phyloP scores from a whole-genome alignment of 1,140 invertebrate species.

The Cyphomyrmex costatus region DNA sequence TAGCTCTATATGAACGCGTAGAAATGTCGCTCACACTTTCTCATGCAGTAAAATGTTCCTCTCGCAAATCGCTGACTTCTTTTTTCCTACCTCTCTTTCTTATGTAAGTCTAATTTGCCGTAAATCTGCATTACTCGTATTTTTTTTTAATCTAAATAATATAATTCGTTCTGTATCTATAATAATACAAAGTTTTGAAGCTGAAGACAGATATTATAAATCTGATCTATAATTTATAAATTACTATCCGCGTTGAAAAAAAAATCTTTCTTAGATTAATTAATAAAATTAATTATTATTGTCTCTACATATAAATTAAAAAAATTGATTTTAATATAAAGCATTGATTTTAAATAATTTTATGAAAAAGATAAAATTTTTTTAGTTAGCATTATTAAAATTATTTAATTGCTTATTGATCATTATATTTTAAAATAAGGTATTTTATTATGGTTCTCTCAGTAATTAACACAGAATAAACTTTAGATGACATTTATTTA shows the following conservation, averaged over 20 bases:
- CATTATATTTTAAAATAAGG: background rate
- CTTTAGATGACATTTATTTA: background rate
- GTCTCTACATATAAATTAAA: background rate
- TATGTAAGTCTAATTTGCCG: background rate
- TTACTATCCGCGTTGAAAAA: background rate
- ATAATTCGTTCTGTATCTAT: background rate
- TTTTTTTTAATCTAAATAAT: background rate
- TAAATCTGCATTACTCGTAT: background rate
- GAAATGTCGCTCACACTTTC: slow-evolving; percentile 63
- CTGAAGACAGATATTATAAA: background rate
- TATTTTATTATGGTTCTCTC: background rate
- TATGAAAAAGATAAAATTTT: background rate
- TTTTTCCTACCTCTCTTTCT: background rate
- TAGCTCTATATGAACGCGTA: slow-evolving; percentile 66
- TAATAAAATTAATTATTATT: slow-evolving; percentile 1
- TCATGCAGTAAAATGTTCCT: slow-evolving; percentile 63
- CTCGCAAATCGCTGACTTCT: background rate
- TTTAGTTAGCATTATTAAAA: background rate
- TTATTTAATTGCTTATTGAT: background rate
- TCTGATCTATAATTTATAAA: background rate
- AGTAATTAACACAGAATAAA: background rate
- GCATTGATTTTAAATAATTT: background rate
- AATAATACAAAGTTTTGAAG: background rate
- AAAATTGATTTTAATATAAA: background rate
- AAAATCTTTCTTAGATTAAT: background rate